Percentiles rank a stretch among this genome's conserved stretches.
These are phyloP conservation scores for Tachina fera DNA, from an alignment of 2,888 invertebrate species.

Conservation along the genomic window DNA sequence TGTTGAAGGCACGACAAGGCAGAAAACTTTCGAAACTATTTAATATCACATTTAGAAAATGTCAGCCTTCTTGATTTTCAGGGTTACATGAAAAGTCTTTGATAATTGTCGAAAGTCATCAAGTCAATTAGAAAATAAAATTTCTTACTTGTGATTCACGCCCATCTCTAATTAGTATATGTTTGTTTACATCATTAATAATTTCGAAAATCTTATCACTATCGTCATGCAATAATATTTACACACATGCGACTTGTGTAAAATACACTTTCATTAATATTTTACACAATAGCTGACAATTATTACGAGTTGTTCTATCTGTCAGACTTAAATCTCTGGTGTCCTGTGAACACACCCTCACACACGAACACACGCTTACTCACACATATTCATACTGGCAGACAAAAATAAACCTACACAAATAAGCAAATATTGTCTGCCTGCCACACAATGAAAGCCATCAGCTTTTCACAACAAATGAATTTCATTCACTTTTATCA, in stretches of 20 bases:
- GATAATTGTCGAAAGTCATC: too few relatives aligned
- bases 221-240: conserved; percentile 19
- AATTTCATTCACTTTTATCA: conserved; percentile 5
- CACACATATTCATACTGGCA: background rate
- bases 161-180: background rate
- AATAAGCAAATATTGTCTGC: conserved; percentile 8
- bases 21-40: too few relatives aligned
- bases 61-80: too few relatives aligned
- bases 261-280: conserved; percentile 39
- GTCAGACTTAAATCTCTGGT: conserved; percentile 41
- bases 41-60: too few relatives aligned
- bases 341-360: background rate
- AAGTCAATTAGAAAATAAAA: too few relatives aligned
- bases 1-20: too few relatives aligned
- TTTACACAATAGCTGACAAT: conserved; percentile 54
- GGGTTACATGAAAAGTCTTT: too few relatives aligned
- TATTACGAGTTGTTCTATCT: conserved; percentile 38
- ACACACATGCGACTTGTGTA: conserved; percentile 10
- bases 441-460: conserved; percentile 32
- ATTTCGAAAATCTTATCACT: conserved; percentile 44
- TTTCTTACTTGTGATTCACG: background rate
- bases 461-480: conserved; percentile 44
- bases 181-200: conserved; percentile 27
- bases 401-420: background rate
- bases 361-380: background rate